A percentile compares a stretch with the other conserved stretches of the same genome.
Evolutionary conservation across 2,113 vertebrate genomes (phyloP).

Genomic region (Actenoides lindsayi): DNA sequence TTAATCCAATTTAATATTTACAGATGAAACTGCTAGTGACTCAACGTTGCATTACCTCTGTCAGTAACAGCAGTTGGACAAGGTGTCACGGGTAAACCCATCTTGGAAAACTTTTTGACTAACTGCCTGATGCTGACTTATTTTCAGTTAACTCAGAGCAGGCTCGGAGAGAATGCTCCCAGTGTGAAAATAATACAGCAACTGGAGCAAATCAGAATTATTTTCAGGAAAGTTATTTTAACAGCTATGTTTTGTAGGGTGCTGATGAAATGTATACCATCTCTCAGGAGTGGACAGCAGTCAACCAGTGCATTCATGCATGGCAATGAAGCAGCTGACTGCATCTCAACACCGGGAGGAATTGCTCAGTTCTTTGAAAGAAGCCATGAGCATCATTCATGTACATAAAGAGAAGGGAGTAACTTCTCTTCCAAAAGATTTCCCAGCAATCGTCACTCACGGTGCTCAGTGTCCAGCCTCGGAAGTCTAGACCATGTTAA

Average conservation of each 20-base stretch:
- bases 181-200: neutral
- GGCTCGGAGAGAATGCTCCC: neutral
- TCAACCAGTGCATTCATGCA: neutral
- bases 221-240: neutral
- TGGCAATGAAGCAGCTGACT: neutral
- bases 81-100: neutral
- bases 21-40: neutral
- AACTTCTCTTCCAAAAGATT: neutral
- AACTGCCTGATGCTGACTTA: neutral
- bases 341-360: neutral
- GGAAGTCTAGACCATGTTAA: neutral
- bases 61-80: neutral
- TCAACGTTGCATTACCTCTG: neutral
- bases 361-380: neutral
- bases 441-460: neutral
- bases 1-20: conserved; percentile 18
- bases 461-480: neutral
- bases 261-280: neutral
- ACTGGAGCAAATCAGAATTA: neutral
- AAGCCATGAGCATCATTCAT: neutral
- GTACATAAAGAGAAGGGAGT: neutral
- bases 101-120: neutral
- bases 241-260: neutral
- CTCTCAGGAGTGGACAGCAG: neutral
- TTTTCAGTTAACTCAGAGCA: conserved; percentile 1